Evolutionary conservation across 2,888 invertebrate genomes (phyloP), one percentile per base, ranked within the genome.

Genomic region (Lepidocyrtoides sp.): DNA sequence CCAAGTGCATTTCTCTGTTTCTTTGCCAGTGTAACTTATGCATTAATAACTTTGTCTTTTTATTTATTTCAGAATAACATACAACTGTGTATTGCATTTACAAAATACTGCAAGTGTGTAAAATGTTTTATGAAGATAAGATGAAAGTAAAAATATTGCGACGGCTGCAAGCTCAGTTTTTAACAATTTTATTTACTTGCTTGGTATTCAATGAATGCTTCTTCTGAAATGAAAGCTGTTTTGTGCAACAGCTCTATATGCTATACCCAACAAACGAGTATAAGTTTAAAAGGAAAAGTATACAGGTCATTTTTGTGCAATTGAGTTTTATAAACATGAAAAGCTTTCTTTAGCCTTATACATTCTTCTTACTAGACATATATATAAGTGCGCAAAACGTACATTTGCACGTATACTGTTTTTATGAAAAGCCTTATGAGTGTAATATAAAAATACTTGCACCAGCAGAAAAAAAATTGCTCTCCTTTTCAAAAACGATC

Each of bases 171-270:
- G 36, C 66, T 36, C 36, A 17, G 66, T 69, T 69, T 36, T 17
- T 32, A n/a, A 69, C 17, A 36, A 44, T 72, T 72, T 44, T 23
- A 4, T 29, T 72, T 72, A 44, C 44, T 72, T 44, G 32, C 36
- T 72, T 72, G 72, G 72, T 72, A 72, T 72, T 72, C 72, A 72
- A n/a, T n/a, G n/a, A n/a, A n/a, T n/a, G n/a, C n/a, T n/a, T n/a
- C n/a, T n/a, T n/a, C n/a, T 72, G 72, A 23, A 41, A 41, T 72
- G 44, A 72, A 44, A 41, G 48, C 7, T 23, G 23, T 75, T 75
- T 75, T 75, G 44, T 75, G 48, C 48, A 36, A 17, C 17, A 12
- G 48, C 44, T 10, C 29, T 20, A 10, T 1, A 41, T 41, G n/a
- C n/a, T n/a, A 23, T 75, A 48, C 48, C 75, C 44, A 26, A 48